Base-by-base conservation (phyloP, 2,888 invertebrate species). In the Nowickia ferox region DNA sequence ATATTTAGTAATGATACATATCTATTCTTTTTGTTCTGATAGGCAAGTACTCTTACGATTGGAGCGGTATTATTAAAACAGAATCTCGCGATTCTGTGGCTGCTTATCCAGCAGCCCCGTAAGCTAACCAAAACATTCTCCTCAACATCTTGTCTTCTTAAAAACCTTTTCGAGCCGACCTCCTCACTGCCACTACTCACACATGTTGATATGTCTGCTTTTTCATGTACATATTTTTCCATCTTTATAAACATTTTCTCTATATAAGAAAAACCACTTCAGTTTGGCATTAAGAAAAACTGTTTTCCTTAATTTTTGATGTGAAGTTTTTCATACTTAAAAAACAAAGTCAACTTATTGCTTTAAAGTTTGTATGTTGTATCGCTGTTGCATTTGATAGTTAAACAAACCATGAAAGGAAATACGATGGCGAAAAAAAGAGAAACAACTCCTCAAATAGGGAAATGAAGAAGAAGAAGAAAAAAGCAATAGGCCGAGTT, bases 331-430 rank as follows among this genome's bases (percentile, higher is more conserved):
- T 59, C 71, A 17, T 55, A 46, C 17, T 48, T 48, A 17, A 72
- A 40, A 68, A 46, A 61, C 66, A 53, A 61, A 79, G 30, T 66
- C 72, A 66, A 57, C 57, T 57, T 48, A 65, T 19, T 61, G 19
- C 40, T 48, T 11, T 42, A 68, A 61, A 6, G 30, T 30, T 30
- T 65, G 15, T 66, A 13, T 48, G 68, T 55, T 61, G 61, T 17
- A 46, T 53, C 51, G 66, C 59, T 77, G 51, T 72, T 77, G 57
- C 71, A 71, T 75, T 74, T 72, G 57, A 71, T 66, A 71, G 84
- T 76, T 84, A 75, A 84, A 84, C 84, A 79, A 79, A 79, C 79
- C 79, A 71, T 84, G 65, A 76, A 79, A 75, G 55, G 75, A 19
- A 71, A 68, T 46, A 22, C 46, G 5, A 78, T n/a, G 59, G 53